phyloP scores from a whole-genome alignment of 2,797 vertebrate species.

The Eulemur rubriventer region DNA sequence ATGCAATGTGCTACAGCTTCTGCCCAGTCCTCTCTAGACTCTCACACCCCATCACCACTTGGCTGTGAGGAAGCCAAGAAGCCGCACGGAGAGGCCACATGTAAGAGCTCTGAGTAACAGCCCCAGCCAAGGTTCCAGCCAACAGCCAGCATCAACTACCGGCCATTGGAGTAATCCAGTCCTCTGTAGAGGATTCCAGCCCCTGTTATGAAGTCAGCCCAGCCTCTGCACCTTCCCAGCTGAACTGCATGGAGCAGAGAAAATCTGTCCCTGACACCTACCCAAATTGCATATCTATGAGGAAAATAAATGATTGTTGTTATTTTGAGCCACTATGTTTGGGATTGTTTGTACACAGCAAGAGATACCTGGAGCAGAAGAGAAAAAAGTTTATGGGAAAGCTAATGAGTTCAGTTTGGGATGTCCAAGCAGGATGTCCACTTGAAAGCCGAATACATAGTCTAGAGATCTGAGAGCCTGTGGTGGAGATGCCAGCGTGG shows the following conservation, averaged over 20 bases:
- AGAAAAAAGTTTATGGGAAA: not conserved
- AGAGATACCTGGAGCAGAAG: not conserved
- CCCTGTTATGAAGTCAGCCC: not conserved
- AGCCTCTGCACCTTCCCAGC: not conserved
- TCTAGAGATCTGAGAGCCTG: not conserved
- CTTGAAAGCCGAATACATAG: not conserved
- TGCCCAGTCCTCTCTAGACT: not conserved
- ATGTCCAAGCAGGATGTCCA: not conserved
- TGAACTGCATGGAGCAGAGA: not conserved
- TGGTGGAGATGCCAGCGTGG: not conserved
- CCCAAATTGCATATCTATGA: not conserved
- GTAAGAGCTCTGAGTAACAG: not conserved
- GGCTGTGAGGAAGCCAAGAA: not conserved
- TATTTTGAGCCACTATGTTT: not conserved
- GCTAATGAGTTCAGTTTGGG: not conserved
- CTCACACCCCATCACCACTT: not conserved
- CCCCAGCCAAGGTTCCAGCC: not conserved
- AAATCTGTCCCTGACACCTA: not conserved
- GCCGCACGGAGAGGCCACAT: fast-evolving
- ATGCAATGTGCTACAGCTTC: not conserved
- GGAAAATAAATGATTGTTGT: not conserved
- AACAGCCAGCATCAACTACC: not conserved
- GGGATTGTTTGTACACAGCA: not conserved
- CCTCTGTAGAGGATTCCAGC: not conserved
- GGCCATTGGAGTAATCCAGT: too few species aligned